These are phyloP conservation scores for Erpobdella octoculata DNA, from an alignment of 2,888 invertebrate species.

Conservation along the genomic window DNA sequence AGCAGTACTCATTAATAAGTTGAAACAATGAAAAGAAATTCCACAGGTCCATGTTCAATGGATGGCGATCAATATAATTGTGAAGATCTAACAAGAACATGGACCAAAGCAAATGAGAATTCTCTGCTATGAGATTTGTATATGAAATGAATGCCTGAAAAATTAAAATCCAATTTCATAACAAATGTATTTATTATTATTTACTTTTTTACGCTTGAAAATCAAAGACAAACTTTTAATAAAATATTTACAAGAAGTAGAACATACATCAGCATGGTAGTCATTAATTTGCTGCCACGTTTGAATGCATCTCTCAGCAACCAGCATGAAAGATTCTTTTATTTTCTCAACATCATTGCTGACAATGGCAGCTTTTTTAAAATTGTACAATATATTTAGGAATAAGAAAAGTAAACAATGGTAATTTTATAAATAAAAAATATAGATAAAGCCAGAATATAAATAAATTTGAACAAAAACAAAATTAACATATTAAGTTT, in stretches of 20 bases:
- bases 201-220: not conserved
- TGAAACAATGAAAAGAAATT: constrained; percentile 12
- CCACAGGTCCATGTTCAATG: not conserved
- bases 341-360: not conserved
- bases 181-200: not conserved
- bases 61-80: not conserved
- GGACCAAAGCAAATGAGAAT: constrained; percentile 2
- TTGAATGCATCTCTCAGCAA: constrained; percentile 11
- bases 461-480: too few species aligned
- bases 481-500: too few species aligned
- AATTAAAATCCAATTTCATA: not conserved
- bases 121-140: not conserved
- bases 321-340: constrained; percentile 1
- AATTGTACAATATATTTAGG: too few species aligned
- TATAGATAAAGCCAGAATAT: too few species aligned
- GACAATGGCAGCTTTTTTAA: too few species aligned
- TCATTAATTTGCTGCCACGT: not conserved
- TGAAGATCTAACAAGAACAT: constrained; percentile 6
- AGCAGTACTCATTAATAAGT: constrained; percentile 9
- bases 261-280: constrained; percentile 16
- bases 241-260: not conserved
- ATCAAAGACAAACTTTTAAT: too few species aligned
- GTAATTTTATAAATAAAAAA: too few species aligned
- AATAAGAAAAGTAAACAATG: too few species aligned
- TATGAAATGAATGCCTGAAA: constrained; percentile 12